phyloP scores from a whole-genome alignment of 2,888 invertebrate species.

The Ochropacha duplaris region DNA sequence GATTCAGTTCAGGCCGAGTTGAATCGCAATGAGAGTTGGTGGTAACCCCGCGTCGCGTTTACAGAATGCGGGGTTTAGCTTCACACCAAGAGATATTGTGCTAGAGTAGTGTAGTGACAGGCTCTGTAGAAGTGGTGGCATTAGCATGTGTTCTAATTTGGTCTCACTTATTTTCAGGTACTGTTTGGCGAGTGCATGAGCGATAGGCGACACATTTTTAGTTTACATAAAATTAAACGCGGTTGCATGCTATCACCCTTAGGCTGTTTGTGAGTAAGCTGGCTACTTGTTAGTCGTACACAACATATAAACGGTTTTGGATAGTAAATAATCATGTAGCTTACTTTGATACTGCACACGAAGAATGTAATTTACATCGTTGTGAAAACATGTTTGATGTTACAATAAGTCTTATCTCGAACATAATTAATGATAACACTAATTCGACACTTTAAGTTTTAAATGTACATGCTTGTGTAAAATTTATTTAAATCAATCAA shows the following conservation, averaged over 20 bases:
- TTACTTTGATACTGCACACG: constrained; percentile 58
- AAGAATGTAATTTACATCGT: constrained; percentile 19
- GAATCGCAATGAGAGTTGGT: too few relatives aligned
- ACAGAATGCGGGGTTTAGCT: constrained; percentile 57
- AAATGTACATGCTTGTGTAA: neutral
- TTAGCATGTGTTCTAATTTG: constrained; percentile 46
- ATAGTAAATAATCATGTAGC: constrained; percentile 45
- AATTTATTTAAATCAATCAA: too few relatives aligned
- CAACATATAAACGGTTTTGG: constrained; percentile 54
- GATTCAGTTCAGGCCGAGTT: too few relatives aligned
- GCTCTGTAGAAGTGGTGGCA: constrained; percentile 51
- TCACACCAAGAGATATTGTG: constrained; percentile 61
- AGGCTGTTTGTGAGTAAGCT: constrained; percentile 72
- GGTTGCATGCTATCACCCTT: constrained; percentile 65
- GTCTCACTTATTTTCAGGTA: constrained; percentile 19
- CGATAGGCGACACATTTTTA: constrained; percentile 45
- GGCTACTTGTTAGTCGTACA: constrained; percentile 68
- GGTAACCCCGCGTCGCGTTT: too few relatives aligned
- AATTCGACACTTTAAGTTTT: neutral
- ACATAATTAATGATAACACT: neutral
- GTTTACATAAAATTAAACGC: constrained; percentile 38
- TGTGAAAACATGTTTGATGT: constrained; percentile 12
- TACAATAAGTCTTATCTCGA: neutral
- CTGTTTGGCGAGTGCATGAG: constrained; percentile 31
- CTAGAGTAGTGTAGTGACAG: constrained; percentile 63